Conservation (phyloP, 2,888 invertebrate species). For the Melanophora roralis region DNA sequence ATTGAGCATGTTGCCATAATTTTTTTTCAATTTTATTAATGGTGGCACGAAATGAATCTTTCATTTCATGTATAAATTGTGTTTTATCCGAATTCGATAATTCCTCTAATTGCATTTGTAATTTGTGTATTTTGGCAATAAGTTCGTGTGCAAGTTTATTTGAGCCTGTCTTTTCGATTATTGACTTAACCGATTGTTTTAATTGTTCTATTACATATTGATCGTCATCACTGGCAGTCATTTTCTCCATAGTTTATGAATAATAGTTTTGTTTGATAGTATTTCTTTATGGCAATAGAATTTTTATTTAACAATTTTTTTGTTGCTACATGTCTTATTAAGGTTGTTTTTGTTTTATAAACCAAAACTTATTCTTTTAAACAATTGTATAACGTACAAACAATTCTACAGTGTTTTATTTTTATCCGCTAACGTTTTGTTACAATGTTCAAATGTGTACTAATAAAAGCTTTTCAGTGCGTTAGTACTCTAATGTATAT, state of each 20-base stretch:
- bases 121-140: constrained; percentile 65
- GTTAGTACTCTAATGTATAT: neutral
- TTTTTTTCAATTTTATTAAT: constrained; percentile 69
- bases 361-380: neutral
- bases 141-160: constrained; percentile 68
- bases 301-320: neutral
- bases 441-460: constrained; percentile 32
- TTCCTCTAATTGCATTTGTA: constrained; percentile 69
- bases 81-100: constrained; percentile 68
- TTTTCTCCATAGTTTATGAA: neutral
- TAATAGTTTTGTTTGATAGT: neutral
- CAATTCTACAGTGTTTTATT: neutral
- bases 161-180: constrained; percentile 69
- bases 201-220: constrained; percentile 69
- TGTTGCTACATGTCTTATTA: neutral
- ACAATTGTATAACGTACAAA: neutral
- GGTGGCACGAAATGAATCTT: constrained; percentile 68
- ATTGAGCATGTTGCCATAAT: constrained; percentile 66
- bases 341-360: neutral
- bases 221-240: constrained; percentile 21
- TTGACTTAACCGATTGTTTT: constrained; percentile 67
- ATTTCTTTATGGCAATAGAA: neutral
- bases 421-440: constrained; percentile 43
- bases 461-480: constrained; percentile 45
- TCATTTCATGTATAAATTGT: constrained; percentile 70